Base-by-base conservation (phyloP, 1,140 invertebrate species). In the Grapholita molesta region DNA sequence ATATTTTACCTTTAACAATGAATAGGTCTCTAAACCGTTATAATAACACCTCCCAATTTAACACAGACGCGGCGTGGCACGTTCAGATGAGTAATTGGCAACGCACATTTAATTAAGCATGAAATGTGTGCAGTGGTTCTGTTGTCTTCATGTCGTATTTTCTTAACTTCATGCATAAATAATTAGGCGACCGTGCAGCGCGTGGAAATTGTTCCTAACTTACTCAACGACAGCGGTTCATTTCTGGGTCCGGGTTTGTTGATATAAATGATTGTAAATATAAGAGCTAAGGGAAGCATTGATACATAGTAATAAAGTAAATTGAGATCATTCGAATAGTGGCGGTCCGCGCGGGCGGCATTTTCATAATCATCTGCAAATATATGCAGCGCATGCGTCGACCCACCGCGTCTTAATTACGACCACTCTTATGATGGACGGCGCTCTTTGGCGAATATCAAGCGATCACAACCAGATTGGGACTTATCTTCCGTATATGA, bases 361-460 rank as follows among this genome's bases (percentile, higher is more conserved):
- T 76, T 76, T 74, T 68, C 72, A 76, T 76, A 76, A 76, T 76
- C 74, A 52, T 52, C 61, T 30, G 69, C 67, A 77, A 75, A 77
- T 77, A 55, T 77, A 77, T 78, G 33, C 76, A 64, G 52, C 42
- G 65, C 69, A 69, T 71, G 69, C 64, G 66, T 33, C 28, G 32
- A 33, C 32, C 57, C 65, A 68, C 69, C 68, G 38, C 68, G 38
- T 71, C 76, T 75, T 78, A 78, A 78, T 78, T 75, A 78, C 74
- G 55, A 70, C 24, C 67, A 68, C 66, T 69, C 57, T 64, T 70
- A 70, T 72, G 66, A 70, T 38, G 68, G 66, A 70, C 64, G 57
- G 64, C 12, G 33, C 30, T 68, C 52, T 68, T 35, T 30, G n/a
- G 42, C 72, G 76, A 75, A 77, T 77, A 73, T 69, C 30, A 72